Percentiles rank a stretch among this genome's conserved stretches.
These are phyloP conservation scores for Sula dactylatra DNA, from an alignment of 2,113 vertebrate species.

Conservation along the genomic window DNA sequence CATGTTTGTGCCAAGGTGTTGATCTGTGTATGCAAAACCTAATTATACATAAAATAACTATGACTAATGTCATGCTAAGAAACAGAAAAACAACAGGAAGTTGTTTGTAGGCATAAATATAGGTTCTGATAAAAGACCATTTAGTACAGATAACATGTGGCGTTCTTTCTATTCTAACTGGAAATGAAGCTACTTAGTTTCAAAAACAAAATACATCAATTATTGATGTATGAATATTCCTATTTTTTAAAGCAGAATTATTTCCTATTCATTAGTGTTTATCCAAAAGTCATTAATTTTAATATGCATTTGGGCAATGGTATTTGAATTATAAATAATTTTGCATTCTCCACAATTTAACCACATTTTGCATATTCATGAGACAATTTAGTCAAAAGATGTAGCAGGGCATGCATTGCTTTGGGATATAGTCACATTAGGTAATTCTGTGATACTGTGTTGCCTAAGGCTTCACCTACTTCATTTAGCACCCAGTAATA, in stretches of 20 bases:
- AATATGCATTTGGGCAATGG: slow-evolving; percentile 46
- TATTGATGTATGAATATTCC: slow-evolving; percentile 57
- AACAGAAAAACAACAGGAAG: not conserved
- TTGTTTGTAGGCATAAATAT: slow-evolving; percentile 13
- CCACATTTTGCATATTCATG: slow-evolving; percentile 57
- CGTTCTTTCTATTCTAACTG: slow-evolving; percentile 3
- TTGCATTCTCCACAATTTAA: slow-evolving; percentile 18
- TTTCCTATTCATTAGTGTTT: slow-evolving; percentile 61
- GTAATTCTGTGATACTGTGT: not conserved
- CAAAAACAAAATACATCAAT: slow-evolving; percentile 60
- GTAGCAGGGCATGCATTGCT: not conserved
- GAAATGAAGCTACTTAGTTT: slow-evolving; percentile 48
- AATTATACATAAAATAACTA: not conserved
- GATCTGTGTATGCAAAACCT: not conserved
- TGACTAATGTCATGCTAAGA: not conserved
- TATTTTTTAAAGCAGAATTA: slow-evolving; percentile 43
- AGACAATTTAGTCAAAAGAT: slow-evolving; percentile 48
- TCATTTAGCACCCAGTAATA: slow-evolving; percentile 4
- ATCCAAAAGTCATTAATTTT: slow-evolving; percentile 68
- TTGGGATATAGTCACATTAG: not conserved
- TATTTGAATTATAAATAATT: slow-evolving; percentile 72
- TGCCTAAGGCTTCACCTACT: not conserved
- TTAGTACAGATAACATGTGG: slow-evolving; percentile 29
- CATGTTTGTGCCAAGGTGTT: not conserved
- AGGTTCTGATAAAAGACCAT: slow-evolving; percentile 39